Evolutionary conservation across 1,140 invertebrate genomes (phyloP), one percentile per base, ranked within the genome.

Genomic region (Philaenus spumarius): DNA sequence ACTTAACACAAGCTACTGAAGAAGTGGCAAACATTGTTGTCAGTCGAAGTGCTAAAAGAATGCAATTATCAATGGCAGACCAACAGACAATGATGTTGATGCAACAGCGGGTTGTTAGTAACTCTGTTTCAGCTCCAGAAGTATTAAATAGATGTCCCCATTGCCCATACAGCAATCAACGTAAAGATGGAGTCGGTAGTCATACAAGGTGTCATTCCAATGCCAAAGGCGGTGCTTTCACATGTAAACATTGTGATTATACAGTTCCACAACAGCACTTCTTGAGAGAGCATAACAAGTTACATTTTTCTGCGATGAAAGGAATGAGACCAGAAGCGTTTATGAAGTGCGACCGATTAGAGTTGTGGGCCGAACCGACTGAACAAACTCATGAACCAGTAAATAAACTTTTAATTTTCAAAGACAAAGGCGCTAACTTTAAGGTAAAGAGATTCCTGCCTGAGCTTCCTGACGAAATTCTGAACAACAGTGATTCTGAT

Each of bases 201-300:
- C 90, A 94, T 66, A 81, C 84, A 46, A 83, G 82, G 65, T 79
- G 88, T 39, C 89, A 93, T 66, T 79, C 79, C 55, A 73, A 65
- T 68, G 74, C 72, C 11, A 78, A 77, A 20, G 77, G 77, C 43
- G 77, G 76, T 6, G 72, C 75, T 70, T 78, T 86, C 68, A 74
- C 81, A 63, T 93, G 90, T 72, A 82, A 83, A n/a, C 84, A 87
- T 68, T 93, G 90, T 72, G 86, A 91, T 73, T 89, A 89, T 70
- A 84, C 84, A 19, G 87, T 86, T 2, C 80, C 84, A 0, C 87
- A 90, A 67, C 80, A 80, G 11, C 84, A 90, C 67, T 85, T 89
- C 57, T 69, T 90, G 6, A 75, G 81, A n/a, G 89, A 92, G 57
- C 89, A 93, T 71, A 77, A 85, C 22, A 89, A 87, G 71, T 73